Evolutionary conservation across 1,140 invertebrate species (phyloP), one percentile per base, ranked within the genome.

Genomic region (Drosophila kohkoa): DNA sequence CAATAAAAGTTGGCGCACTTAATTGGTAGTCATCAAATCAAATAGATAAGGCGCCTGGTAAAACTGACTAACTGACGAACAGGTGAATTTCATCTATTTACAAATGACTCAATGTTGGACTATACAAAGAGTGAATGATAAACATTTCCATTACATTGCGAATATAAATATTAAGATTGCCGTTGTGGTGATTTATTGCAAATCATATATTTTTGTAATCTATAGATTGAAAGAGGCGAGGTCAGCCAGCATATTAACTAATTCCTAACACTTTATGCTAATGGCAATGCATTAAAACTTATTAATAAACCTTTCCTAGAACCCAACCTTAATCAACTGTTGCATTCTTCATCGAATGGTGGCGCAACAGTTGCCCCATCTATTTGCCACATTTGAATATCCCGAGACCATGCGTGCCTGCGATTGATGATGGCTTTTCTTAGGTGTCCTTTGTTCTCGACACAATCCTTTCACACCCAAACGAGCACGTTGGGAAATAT

Each of bases 361-460:
- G 48, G 63, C 30, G 69, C 75, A 77, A 73, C 75, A 77, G 75
- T 77, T 77, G 38, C 30, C 68, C 38, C 70, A 57, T 51, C 28
- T 20, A 13, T 7, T 20, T 25, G 10, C 30, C 13, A 38, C 13
- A 57, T 58, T 45, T 35, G 8, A 35, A 46, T 13, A n/a, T 46
- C 15, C 6, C 25, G 20, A 38, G 20, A 6, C 51, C 64, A 46
- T 75, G 67, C 73, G 73, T 76, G 60, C 38, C 38, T 35, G 57
- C 35, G 43, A 59, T 64, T 65, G 60, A 75, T 75, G 73, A 65
- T 32, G 41, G n/a, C 51, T 32, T 69, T 69, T 62, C 41, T 62
- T 55, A 41, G 41, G 46, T 45, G 38, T 57, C 30, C 20, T 51
- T 51, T 70, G 52, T 65, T 25, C 6, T 32, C 41, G 25, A 25